A percentile compares a stretch with the other conserved stretches of the same genome.
phyloP scores from a whole-genome alignment of 2,797 vertebrate genomes.

The Streptopelia turtur region DNA sequence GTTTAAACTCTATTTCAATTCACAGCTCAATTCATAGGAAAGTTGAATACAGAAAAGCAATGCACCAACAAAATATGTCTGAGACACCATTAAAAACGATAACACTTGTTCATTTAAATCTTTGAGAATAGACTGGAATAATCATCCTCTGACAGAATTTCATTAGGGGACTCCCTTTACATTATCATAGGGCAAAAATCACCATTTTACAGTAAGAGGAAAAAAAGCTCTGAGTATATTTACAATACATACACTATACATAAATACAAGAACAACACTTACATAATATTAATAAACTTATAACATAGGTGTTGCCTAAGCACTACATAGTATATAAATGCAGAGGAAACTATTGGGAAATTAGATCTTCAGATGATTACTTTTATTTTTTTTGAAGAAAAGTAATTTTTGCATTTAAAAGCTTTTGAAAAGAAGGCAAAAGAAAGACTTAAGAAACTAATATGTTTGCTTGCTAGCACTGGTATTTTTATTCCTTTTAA shows the following conservation, averaged over 20 bases:
- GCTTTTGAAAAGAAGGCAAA: conserved; percentile 77
- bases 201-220: conserved; percentile 94
- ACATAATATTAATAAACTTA: conserved; percentile 98
- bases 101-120: conserved; percentile 92
- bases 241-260: conserved; percentile 99
- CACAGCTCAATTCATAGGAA: conserved; percentile 99
- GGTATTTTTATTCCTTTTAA: conserved; percentile 60
- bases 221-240: conserved; percentile 97
- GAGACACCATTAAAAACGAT: conserved; percentile 91
- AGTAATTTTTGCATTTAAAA: conserved; percentile 85
- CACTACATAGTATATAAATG: conserved; percentile 90
- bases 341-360: conserved; percentile 86
- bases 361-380: conserved; percentile 78
- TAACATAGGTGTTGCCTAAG: conserved; percentile 94
- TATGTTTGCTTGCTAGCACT: conserved; percentile 69
- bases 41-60: conserved; percentile 92
- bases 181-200: conserved; percentile 90
- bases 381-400: conserved; percentile 76
- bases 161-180: conserved; percentile 92
- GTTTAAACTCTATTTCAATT: conserved; percentile 99
- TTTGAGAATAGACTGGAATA: conserved; percentile 90
- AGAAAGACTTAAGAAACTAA: conserved; percentile 71
- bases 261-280: conserved; percentile 99
- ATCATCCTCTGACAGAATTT: conserved; percentile 89
- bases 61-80: conserved; percentile 96